Conservation (phyloP, 2,797 vertebrate genomes). For the Scarus forsteni region DNA sequence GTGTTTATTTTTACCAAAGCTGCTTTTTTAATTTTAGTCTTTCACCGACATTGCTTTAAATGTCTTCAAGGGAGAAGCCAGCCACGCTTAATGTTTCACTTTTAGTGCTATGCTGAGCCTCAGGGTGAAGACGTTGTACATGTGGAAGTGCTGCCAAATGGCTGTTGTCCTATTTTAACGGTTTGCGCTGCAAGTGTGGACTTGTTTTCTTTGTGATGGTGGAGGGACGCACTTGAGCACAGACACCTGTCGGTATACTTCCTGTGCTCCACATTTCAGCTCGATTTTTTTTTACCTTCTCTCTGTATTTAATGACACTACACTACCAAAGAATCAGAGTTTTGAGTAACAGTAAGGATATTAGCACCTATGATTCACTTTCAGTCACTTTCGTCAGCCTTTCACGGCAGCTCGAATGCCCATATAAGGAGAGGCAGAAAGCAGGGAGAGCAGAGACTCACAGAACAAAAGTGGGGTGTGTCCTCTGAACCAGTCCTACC, state of each 20-base stretch:
- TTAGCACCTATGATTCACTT: not conserved
- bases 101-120: constrained; percentile 52
- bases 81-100: constrained; percentile 25
- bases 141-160: constrained; percentile 59
- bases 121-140: constrained; percentile 55
- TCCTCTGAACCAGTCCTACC: constrained; percentile 78
- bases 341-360: constrained; percentile 17
- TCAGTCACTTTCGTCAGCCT: constrained; percentile 10
- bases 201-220: constrained; percentile 64
- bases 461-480: constrained; percentile 66
- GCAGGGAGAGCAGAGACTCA: constrained; percentile 14
- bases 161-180: constrained; percentile 73
- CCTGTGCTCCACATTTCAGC: constrained; percentile 9
- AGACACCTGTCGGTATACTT: constrained; percentile 32
- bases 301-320: constrained; percentile 6
- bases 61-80: constrained; percentile 36
- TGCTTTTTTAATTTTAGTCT: constrained; percentile 41
- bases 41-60: constrained; percentile 46
- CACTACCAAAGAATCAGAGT: not conserved
- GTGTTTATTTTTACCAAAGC: constrained; percentile 64
- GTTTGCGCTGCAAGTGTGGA: constrained; percentile 70
- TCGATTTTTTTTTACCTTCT: not conserved
- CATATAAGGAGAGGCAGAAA: constrained; percentile 67
- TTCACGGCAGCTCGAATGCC: constrained; percentile 18
- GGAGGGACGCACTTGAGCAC: constrained; percentile 37